Conservation (phyloP, 37 sponge, comb jelly and placozoan genomes). For the Petrosia ficiformis region DNA sequence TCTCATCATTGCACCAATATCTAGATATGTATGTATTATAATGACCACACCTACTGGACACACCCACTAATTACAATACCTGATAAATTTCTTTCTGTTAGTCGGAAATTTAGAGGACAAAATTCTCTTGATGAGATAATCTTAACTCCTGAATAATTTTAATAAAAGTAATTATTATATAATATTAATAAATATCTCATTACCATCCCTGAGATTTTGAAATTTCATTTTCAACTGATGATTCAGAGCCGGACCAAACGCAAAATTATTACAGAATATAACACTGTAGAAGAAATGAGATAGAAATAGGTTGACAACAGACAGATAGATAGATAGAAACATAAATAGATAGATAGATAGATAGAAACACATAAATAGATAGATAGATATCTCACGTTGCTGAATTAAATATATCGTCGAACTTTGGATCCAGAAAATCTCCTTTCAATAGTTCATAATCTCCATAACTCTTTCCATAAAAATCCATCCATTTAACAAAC, state of each 20-base stretch:
- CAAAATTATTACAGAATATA: conserved; percentile 97
- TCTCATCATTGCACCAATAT: conserved; percentile 91
- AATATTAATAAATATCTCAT: not conserved
- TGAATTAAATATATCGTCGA: conserved; percentile 46
- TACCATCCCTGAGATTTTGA: conserved; percentile 70
- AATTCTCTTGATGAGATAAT: conserved; percentile 94
- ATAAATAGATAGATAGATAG: not conserved
- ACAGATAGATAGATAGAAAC: not conserved
- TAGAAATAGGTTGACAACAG: not conserved
- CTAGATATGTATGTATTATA: conserved; percentile 20
- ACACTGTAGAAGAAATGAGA: conserved; percentile 39
- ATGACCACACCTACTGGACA: not conserved
- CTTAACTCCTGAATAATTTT: conserved; percentile 63
- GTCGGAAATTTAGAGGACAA: conserved; percentile 92
- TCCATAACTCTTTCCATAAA: conserved; percentile 93
- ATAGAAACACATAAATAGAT: not conserved
- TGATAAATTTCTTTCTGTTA: conserved; percentile 86
- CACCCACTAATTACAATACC: conserved; percentile 29
- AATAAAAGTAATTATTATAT: not conserved
- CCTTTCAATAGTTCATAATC: conserved; percentile 87
- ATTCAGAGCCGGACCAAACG: conserved; percentile 94
- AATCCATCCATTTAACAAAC: conserved; percentile 95
- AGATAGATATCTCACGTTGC: conserved; percentile 70
- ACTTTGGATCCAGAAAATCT: conserved; percentile 80
- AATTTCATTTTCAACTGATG: conserved; percentile 86